These are phyloP conservation scores for Epinotia ramella DNA, from an alignment of 2,888 invertebrate species.

Conservation along the genomic window DNA sequence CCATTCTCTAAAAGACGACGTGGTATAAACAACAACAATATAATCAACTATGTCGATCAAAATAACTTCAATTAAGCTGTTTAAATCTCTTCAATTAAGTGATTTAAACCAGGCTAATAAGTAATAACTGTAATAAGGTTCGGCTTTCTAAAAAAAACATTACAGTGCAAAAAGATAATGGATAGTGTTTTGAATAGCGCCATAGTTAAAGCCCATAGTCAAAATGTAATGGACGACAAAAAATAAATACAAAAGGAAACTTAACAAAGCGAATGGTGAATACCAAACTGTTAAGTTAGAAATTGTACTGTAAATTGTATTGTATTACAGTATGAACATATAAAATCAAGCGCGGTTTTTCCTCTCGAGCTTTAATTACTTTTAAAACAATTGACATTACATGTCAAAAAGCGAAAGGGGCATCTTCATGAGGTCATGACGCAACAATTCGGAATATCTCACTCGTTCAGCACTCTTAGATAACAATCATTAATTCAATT, in stretches of 20 bases:
- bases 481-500: conserved; percentile 62
- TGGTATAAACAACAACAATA: background rate
- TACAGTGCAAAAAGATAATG: conserved; percentile 33
- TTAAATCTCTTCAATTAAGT: too few relatives aligned
- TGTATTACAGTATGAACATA: background rate
- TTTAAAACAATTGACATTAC: conserved; percentile 33
- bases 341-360: background rate
- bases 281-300: background rate
- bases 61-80: background rate
- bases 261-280: conserved; percentile 9
- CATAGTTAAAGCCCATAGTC: conserved; percentile 33
- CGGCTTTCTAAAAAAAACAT: conserved; percentile 32
- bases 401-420: conserved; percentile 53
- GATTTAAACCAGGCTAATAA: conserved; percentile 23
- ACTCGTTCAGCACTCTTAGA: conserved; percentile 57
- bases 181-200: conserved; percentile 23
- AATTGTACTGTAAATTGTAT: too few relatives aligned
- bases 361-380: background rate
- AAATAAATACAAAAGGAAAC: conserved; percentile 18
- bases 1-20: background rate
- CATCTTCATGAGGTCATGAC: conserved; percentile 57
- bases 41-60: conserved; percentile 8
- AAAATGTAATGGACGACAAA: conserved; percentile 7
- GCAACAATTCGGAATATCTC: conserved; percentile 56
- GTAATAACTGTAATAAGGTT: conserved; percentile 33